phyloP scores from a whole-genome alignment of 2,797 vertebrate genomes.

The Melanogrammus aeglefinus region DNA sequence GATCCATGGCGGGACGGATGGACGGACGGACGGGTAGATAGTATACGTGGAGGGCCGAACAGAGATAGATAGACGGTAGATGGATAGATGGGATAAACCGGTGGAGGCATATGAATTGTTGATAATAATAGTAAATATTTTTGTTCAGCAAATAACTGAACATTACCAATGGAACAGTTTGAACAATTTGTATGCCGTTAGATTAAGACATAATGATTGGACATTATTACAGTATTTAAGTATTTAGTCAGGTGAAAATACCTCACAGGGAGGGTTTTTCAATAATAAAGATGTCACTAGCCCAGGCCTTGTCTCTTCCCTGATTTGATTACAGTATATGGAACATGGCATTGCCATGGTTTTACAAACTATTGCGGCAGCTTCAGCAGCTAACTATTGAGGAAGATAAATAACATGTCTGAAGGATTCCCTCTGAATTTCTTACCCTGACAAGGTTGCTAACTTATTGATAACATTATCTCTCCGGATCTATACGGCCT shows the following conservation, averaged over 20 bases:
- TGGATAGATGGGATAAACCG: background rate
- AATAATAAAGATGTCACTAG: constrained; percentile 8
- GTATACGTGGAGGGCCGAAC: background rate
- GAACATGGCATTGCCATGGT: constrained; percentile 22
- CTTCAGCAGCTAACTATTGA: constrained; percentile 15
- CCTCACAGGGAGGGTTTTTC: constrained; percentile 9
- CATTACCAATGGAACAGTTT: background rate
- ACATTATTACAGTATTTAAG: background rate
- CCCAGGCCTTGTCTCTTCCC: constrained; percentile 15
- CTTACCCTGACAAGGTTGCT: constrained; percentile 46
- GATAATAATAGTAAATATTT: background rate
- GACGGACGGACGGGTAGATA: background rate
- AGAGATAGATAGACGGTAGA: background rate
- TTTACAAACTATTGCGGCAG: constrained; percentile 33
- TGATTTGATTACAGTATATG: constrained; percentile 14
- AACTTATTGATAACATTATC: constrained; percentile 46
- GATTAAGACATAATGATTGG: too few relatives aligned
- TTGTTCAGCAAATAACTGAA: background rate
- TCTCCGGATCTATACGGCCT: constrained; percentile 42
- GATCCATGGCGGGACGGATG: background rate
- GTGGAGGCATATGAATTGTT: background rate
- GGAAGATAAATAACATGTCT: constrained; percentile 30
- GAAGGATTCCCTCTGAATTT: constrained; percentile 51
- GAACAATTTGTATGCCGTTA: background rate
- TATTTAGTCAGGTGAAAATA: background rate